Conservation (phyloP, 2,113 vertebrate genomes). For the Pterocles gutturalis region DNA sequence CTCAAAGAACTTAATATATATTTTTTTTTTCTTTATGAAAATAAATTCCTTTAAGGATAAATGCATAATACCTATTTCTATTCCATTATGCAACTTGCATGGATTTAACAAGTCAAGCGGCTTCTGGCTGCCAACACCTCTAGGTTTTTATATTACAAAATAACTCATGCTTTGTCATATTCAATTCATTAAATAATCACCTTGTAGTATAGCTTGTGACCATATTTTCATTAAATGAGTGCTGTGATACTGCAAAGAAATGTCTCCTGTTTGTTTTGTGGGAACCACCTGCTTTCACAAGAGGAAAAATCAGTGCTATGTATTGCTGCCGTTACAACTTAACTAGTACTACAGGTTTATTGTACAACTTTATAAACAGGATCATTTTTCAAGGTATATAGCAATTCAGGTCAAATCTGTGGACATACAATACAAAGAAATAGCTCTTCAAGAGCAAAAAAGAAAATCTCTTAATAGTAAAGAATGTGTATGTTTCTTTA, state of each 20-base stretch:
- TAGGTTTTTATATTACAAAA: background rate
- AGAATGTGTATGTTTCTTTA: constrained; percentile 28
- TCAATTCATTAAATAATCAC: background rate
- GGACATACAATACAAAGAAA: background rate
- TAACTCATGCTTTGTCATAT: background rate
- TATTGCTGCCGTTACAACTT: background rate
- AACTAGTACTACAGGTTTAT: background rate
- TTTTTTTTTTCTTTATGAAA: background rate
- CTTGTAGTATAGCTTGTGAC: background rate
- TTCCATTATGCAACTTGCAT: background rate
- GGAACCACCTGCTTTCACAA: background rate
- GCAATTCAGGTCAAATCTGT: background rate
- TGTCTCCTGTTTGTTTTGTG: background rate
- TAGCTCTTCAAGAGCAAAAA: background rate
- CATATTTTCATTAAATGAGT: constrained; percentile 31
- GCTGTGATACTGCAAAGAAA: background rate
- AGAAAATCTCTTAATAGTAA: background rate
- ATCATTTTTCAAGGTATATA: background rate
- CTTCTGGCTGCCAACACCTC: background rate
- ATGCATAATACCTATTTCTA: background rate
- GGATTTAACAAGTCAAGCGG: background rate
- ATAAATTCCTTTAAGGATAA: background rate
- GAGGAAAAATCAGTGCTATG: background rate
- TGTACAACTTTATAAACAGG: background rate
- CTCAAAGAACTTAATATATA: background rate